Conservation (phyloP, 2,888 invertebrate species). For the Tortricodes alternella region DNA sequence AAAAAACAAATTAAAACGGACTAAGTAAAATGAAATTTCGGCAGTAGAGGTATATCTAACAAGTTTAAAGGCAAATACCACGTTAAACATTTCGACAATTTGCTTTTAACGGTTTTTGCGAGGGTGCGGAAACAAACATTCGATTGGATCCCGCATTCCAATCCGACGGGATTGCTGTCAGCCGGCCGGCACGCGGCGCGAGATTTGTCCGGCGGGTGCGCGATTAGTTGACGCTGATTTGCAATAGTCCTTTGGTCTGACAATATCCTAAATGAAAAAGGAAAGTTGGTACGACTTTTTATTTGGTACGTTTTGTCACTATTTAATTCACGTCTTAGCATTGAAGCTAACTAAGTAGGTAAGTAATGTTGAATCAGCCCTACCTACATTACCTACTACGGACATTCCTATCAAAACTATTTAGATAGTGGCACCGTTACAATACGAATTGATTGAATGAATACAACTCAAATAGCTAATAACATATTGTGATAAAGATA, state of each 20-base stretch:
- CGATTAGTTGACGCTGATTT: constrained; percentile 20
- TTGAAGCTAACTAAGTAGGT: too few relatives aligned
- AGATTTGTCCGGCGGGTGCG: constrained; percentile 21
- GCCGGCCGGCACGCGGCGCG: constrained; percentile 8
- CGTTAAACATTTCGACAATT: constrained; percentile 17
- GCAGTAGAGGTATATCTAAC: background rate
- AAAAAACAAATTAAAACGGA: background rate
- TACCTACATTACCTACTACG: too few relatives aligned
- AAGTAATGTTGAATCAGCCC: too few relatives aligned
- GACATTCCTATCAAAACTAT: too few relatives aligned
- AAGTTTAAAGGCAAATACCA: background rate
- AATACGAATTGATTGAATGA: too few relatives aligned
- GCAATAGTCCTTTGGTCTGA: background rate
- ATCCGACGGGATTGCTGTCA: constrained; percentile 28
- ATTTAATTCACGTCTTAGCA: background rate
- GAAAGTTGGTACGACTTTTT: background rate
- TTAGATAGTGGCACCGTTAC: too few relatives aligned
- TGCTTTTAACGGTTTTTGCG: constrained; percentile 20
- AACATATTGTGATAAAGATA: too few relatives aligned
- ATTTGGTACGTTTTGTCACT: background rate
- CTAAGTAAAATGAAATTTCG: background rate
- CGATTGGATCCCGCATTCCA: constrained; percentile 25
- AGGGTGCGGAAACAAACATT: constrained; percentile 13
- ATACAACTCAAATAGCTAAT: too few relatives aligned
- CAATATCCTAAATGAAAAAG: background rate